A percentile compares a stretch with the other conserved stretches of the same genome.
Evolutionary conservation across 2,797 vertebrate genomes (phyloP).

Genomic region (Onychomys leucogaster): DNA sequence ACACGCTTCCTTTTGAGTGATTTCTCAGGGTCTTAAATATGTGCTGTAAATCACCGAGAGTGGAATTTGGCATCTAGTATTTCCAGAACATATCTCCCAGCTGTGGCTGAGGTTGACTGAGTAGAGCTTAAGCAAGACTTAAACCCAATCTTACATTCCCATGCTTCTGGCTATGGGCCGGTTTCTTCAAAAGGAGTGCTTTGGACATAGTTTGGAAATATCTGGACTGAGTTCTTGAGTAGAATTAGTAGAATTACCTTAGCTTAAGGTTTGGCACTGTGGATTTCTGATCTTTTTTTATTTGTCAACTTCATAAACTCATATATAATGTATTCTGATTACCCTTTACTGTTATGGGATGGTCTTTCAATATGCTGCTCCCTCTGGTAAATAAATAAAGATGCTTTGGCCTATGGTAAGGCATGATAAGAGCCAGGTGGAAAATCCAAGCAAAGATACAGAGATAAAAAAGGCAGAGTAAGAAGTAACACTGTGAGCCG

Average conservation of each 20-base stretch:
- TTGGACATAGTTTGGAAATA: constrained; percentile 14
- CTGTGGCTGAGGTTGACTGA: not conserved
- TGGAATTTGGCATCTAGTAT: not conserved
- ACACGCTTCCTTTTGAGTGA: not conserved
- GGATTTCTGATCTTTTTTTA: not conserved
- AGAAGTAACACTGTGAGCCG: no score
- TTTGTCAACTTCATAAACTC: not conserved
- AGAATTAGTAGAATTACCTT: not conserved
- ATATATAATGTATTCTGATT: not conserved
- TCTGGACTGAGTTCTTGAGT: not conserved
- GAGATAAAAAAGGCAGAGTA: no score
- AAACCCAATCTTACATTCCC: not conserved
- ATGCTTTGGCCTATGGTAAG: no score
- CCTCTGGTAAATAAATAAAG: no score
- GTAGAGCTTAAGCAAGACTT: not conserved
- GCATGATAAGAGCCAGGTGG: no score
- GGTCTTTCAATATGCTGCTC: no score
- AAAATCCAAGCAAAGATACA: no score
- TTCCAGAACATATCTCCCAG: not conserved
- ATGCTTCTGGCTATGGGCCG: not conserved
- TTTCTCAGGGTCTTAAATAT: constrained; percentile 24
- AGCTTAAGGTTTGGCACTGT: not conserved
- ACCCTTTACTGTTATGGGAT: not conserved
- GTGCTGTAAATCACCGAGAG: constrained; percentile 25
- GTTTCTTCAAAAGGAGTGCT: constrained; percentile 23